Base-by-base conservation (phyloP, 2,888 invertebrate species). In the Xanthorhoe spadicearia region DNA sequence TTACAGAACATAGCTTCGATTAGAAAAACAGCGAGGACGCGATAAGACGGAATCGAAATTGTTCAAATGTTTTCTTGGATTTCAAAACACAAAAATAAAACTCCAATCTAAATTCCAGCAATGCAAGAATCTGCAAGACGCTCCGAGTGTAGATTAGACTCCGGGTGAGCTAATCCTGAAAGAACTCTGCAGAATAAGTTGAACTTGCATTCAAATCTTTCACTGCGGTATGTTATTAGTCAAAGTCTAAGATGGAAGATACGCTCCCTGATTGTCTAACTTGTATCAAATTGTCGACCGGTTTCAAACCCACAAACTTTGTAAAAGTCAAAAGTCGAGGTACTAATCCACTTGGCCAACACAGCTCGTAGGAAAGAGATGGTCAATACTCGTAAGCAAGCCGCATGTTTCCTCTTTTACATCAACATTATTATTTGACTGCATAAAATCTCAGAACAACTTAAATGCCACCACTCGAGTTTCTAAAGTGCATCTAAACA, bases 111-210 rank as follows among this genome's bases (percentile, higher is more conserved):
- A 61, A 61, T 61, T 61, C 50, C 38, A 49, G 61, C 17, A 17
- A 17, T 35, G n/a, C 38, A 50, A 55, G 62, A 62, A 55, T 50
- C 62, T 56, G 48, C 57, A 59, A 51, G 56, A 62, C 50, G 55
- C 51, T 55, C 18, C 56, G 61, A 65, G 55, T 60, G 60, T 60
- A 62, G 51, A 61, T 65, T 52, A 65, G 56, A 61, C 51, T 43
- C n/a, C n/a, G 55, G 54, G 55, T 57, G 49, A 61, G 57, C 57
- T 57, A 66, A 66, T 57, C 49, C 49, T 32, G 48, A 53, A 61
- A 61, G 51, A 46, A 61, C 52, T 32, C 17, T 51, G 46, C 50
- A 35, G 61, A 67, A 23, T 60, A 60, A n/a, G n/a, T 9, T 15
- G 5, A 0, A 56, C 48, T 56, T 48, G 1, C 28, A 3, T 48